Base-by-base conservation (phyloP, 1,140 invertebrate genomes). In the Saccostrea cuccullata region DNA sequence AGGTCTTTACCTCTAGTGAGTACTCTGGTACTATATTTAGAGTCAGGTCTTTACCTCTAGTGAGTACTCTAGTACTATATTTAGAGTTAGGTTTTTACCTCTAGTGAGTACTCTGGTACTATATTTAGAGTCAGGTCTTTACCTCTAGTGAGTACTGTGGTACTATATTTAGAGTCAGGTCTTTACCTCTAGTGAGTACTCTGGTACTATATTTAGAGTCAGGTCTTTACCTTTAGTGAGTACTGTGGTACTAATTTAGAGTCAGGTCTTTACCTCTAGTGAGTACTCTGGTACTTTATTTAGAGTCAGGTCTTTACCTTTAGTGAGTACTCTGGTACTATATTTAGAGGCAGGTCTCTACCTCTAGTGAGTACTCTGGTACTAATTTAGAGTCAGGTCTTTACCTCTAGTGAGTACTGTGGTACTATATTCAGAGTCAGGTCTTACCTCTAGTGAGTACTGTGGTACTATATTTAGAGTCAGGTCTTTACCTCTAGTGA, bases 271-370 rank as follows among this genome's bases (percentile, higher is more conserved):
- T 84, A 93, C 94, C 91, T 94, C 93, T n/a, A 94, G 98, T 0
- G 98, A 99, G 95, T 99, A 99, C 94, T 99, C 98, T 0, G 99
- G 99, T 36, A 99, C 95, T 95, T 99, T 98, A 91, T 99, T n/a
- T n/a, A n/a, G n/a, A n/a, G n/a, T n/a, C n/a, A n/a, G 17, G 47
- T 26, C 0, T 89, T 89, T 84, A 93, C 94, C 91, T 94, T 92
- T n/a, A 94, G 98, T 0, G 98, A 99, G 95, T 99, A 99, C 94
- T 99, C 98, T 0, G 99, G 99, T 36, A 99, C 95, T 95, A 99
- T 98, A 91, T 99, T n/a, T n/a, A n/a, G n/a, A n/a, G n/a, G n/a
- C n/a, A n/a, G 17, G 47, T 26, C 0, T 89, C 88, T 84, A 93
- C 94, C 91, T 94, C 93, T n/a, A 94, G 98, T 0, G 98, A 99